Evolutionary conservation across 2,113 vertebrate genomes (phyloP), one percentile per base, ranked within the genome.

Genomic region (Strix uralensis): DNA sequence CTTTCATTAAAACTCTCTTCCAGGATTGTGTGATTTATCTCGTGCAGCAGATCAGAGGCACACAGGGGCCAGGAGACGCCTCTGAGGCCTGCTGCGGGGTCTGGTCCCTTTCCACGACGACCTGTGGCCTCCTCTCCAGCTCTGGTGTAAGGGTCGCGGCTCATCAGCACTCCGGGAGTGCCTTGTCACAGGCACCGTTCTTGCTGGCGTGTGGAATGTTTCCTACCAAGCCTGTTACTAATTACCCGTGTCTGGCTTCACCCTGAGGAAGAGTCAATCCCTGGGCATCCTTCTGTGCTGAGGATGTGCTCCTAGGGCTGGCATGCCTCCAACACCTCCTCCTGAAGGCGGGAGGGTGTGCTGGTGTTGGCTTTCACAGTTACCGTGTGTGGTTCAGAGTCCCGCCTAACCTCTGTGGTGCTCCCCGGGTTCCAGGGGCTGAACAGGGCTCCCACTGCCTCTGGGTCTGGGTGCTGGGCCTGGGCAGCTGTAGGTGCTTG

Each of bases 1-100:
- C 98, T 99, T 98, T 98, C 98, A 98, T 99, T 98, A 99, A 98
- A 98, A 97, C 97, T 98, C 96, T 97, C 95, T 98, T 98, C 95
- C 96, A 97, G 98, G 80, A 96, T 97, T 97, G 96, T 97, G 91
- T 98, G 99, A 98, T 99, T 98, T 99, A 99, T 99, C 98, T 97
- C 71, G 8, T 96, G 72, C 93, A 80, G 97, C 98, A 97, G 98
- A 98, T 99, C 98, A 98, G 91, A 97, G 88, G 62, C 66, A 32
- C 38, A 15, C 11, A 5, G 94, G 65, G 91, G 75, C 54, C 22
- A 36, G 11, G 34, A 51, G 59, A 75, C 10, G 26, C 59, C 82
- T 71, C 32, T 70, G 66, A 79, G 63, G 36, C 89, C 85, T 72
- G 49, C 49, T 38, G 69, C 3, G 0, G 78, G 81, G 70, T 69